Evolutionary conservation across 92 coral and sea anemone species (phyloP).

Genomic region (Ricordea florida): DNA sequence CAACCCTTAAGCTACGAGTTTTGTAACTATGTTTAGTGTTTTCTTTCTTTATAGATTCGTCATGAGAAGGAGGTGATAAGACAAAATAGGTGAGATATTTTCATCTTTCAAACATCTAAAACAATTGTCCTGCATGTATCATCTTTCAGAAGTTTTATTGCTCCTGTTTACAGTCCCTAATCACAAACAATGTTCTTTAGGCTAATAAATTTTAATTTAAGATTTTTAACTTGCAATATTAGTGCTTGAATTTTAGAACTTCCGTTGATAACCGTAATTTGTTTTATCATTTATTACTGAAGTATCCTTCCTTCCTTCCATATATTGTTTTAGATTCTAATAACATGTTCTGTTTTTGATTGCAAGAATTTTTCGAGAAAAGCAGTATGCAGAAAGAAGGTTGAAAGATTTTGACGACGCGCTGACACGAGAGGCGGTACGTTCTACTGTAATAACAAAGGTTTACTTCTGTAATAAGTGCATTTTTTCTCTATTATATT

Average conservation of each 20-base stretch:
- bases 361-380: slow-evolving; percentile 89
- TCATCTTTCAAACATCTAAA: no score
- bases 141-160: no score
- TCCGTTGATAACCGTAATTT: no score
- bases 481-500: not conserved
- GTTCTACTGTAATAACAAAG: slow-evolving; percentile 7
- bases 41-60: slow-evolving; percentile 60
- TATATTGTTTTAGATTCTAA: no score
- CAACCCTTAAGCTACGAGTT: no score
- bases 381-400: slow-evolving; percentile 95
- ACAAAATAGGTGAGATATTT: slow-evolving; percentile 79
- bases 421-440: slow-evolving; percentile 91
- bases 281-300: not conserved
- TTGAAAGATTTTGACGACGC: slow-evolving; percentile 97
- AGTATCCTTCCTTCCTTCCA: not conserved
- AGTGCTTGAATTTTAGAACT: not conserved
- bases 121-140: no score
- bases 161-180: no score
- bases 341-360: not conserved
- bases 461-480: not conserved
- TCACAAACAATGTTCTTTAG: no score
- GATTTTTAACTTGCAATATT: not conserved
- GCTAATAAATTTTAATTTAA: no score
- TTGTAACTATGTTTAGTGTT: not conserved
- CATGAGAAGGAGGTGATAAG: slow-evolving; percentile 94